These are phyloP conservation scores for Cheilosia impressa DNA, from an alignment of 2,888 invertebrate species.

Conservation along the genomic window DNA sequence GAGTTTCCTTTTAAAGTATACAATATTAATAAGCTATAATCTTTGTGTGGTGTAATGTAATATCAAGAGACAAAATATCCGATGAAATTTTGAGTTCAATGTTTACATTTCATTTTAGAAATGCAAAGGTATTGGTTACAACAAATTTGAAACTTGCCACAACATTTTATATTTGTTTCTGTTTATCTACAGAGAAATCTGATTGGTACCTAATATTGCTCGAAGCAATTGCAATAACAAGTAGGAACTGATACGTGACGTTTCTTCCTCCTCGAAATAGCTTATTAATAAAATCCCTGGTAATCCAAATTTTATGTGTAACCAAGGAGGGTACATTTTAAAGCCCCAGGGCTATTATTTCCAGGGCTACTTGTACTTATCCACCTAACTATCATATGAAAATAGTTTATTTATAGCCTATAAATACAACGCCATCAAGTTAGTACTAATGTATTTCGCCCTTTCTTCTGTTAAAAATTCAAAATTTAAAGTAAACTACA, in stretches of 20 bases:
- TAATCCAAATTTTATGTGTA: too few species aligned
- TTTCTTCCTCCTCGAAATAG: too few species aligned
- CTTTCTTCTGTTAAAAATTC: too few species aligned
- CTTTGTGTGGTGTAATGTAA: not conserved
- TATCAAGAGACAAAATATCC: conserved; percentile 1
- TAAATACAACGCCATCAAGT: too few species aligned
- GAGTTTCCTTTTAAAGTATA: not conserved
- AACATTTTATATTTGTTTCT: not conserved
- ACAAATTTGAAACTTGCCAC: not conserved
- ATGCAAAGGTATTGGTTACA: not conserved
- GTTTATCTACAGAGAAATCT: not conserved
- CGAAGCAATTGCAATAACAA: conserved; percentile 6
- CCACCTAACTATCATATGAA: too few species aligned
- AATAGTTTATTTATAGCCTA: too few species aligned
- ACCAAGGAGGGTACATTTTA: too few species aligned
- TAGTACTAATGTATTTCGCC: too few species aligned
- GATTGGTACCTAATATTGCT: not conserved
- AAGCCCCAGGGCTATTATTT: too few species aligned
- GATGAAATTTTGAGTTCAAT: conserved; percentile 14
- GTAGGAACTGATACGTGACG: not conserved
- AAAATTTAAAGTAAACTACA: not conserved
- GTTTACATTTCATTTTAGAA: conserved; percentile 20
- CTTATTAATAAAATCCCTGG: too few species aligned
- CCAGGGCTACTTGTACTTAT: too few species aligned
- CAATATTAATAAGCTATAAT: not conserved